Percentiles rank a stretch among this genome's conserved stretches.
Conservation (phyloP, 2,113 vertebrate genomes). For the Brachyhypopomus gauderio region DNA sequence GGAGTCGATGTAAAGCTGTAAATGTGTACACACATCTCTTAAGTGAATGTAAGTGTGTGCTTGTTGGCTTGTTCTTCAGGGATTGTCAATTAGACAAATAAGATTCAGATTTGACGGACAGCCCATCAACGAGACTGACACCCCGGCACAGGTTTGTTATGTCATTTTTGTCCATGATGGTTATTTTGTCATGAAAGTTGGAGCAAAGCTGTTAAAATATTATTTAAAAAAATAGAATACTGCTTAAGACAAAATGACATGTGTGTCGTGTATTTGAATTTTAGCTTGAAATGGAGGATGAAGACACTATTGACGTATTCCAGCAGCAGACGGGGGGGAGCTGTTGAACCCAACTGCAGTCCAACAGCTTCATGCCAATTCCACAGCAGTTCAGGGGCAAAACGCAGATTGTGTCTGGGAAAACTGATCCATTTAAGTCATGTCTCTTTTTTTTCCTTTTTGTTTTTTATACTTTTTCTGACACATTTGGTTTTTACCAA, state of each 20-base stretch:
- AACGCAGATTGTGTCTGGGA: no score
- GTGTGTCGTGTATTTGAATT: not conserved
- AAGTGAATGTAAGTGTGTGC: not conserved
- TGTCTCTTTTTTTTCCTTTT: no score
- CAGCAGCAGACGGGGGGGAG: slow-evolving; percentile 81
- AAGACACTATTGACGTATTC: slow-evolving; percentile 85
- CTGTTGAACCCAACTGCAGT: slow-evolving; percentile 52
- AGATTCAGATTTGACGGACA: slow-evolving; percentile 84
- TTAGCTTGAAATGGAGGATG: slow-evolving; percentile 84
- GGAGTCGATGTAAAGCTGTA: no score
- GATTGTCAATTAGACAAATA: slow-evolving; percentile 83
- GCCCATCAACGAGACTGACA: slow-evolving; percentile 83
- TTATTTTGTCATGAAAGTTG: no score
- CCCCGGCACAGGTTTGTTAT: slow-evolving; percentile 77
- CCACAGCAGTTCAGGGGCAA: not conserved
- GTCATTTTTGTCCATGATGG: no score
- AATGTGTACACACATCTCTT: not conserved
- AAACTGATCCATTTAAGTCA: no score
- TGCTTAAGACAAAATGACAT: no score
- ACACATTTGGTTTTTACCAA: no score
- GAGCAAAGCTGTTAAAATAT: no score
- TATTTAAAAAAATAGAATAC: no score
- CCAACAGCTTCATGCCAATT: slow-evolving; percentile 50
- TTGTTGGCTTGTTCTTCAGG: slow-evolving; percentile 61
- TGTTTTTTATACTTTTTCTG: no score